phyloP scores from a whole-genome alignment of 2,797 vertebrate species.

The Malacoctenus gilli region DNA sequence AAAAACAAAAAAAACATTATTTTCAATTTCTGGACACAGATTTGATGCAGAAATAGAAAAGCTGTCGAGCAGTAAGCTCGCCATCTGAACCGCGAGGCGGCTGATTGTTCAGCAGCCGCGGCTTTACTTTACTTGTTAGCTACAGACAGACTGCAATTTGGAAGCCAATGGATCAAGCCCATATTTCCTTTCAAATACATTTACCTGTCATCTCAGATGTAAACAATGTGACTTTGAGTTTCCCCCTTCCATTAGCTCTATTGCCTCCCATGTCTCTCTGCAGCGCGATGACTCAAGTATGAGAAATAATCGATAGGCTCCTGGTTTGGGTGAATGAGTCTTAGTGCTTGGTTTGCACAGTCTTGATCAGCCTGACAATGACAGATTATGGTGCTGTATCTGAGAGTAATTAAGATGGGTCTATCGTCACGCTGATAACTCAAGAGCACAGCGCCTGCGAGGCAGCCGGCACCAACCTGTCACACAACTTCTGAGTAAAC shows the following conservation, averaged over 20 bases:
- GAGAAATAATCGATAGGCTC: conserved; percentile 79
- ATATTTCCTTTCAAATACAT: conserved; percentile 79
- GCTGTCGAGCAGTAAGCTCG: conserved; percentile 17
- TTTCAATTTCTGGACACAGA: conserved; percentile 8
- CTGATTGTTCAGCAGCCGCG: conserved; percentile 35
- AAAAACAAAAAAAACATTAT: conserved; percentile 7
- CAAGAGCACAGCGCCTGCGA: conserved; percentile 57
- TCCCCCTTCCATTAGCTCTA: conserved; percentile 78
- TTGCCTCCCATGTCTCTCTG: conserved; percentile 71
- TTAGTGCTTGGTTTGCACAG: conserved; percentile 75
- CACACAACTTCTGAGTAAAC: conserved; percentile 61
- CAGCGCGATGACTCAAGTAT: conserved; percentile 74
- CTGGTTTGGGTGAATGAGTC: conserved; percentile 79
- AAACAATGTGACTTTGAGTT: conserved; percentile 82
- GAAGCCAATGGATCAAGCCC: conserved; percentile 59
- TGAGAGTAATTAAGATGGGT: conserved; percentile 83
- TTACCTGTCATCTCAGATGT: conserved; percentile 79
- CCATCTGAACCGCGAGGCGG: conserved; percentile 33
- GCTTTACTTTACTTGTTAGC: conserved; percentile 58
- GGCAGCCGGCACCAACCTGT: conserved; percentile 62
- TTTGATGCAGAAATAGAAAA: conserved; percentile 28
- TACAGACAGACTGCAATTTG: conserved; percentile 58
- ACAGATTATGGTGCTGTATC: conserved; percentile 75
- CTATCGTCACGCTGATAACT: conserved; percentile 75
- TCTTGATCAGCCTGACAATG: conserved; percentile 78